phyloP scores from a whole-genome alignment of 2,888 invertebrate species.

The Melinopterus prodromus region DNA sequence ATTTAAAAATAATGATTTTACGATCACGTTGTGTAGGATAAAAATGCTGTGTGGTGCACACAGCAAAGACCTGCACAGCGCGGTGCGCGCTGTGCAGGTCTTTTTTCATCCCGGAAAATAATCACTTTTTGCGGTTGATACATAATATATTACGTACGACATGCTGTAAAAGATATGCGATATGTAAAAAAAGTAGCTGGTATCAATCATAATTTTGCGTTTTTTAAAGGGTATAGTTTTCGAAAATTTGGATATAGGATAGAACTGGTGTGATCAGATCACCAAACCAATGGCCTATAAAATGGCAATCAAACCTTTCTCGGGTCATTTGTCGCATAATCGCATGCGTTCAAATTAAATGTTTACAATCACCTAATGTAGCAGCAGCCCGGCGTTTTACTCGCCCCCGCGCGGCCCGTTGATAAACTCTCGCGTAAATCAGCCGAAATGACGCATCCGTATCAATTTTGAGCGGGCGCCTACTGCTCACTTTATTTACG shows the following conservation, averaged over 20 bases:
- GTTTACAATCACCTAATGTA: conserved; percentile 19
- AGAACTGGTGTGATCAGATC: neutral
- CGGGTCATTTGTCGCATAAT: conserved; percentile 14
- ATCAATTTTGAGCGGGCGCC: conserved; percentile 25
- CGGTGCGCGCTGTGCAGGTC: too few relatives aligned
- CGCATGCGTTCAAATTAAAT: conserved; percentile 8
- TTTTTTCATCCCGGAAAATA: too few relatives aligned
- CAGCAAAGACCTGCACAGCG: too few relatives aligned
- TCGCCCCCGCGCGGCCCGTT: neutral
- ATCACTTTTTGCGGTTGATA: too few relatives aligned
- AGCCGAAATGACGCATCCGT: conserved; percentile 26
- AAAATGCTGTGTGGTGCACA: too few relatives aligned
- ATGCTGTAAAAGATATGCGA: too few relatives aligned
- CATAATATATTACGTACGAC: too few relatives aligned
- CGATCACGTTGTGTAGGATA: too few relatives aligned
- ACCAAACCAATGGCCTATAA: neutral
- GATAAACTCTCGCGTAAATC: conserved; percentile 28
- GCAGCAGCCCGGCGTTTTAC: neutral
- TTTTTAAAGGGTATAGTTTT: too few relatives aligned
- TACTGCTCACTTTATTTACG: conserved; percentile 20
- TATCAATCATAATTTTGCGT: too few relatives aligned
- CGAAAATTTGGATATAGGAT: neutral
- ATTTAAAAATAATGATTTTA: too few relatives aligned
- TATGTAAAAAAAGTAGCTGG: too few relatives aligned
- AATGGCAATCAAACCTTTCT: neutral